phyloP scores from a whole-genome alignment of 2,113 vertebrate genomes.

The Oxyruncus cristatus region DNA sequence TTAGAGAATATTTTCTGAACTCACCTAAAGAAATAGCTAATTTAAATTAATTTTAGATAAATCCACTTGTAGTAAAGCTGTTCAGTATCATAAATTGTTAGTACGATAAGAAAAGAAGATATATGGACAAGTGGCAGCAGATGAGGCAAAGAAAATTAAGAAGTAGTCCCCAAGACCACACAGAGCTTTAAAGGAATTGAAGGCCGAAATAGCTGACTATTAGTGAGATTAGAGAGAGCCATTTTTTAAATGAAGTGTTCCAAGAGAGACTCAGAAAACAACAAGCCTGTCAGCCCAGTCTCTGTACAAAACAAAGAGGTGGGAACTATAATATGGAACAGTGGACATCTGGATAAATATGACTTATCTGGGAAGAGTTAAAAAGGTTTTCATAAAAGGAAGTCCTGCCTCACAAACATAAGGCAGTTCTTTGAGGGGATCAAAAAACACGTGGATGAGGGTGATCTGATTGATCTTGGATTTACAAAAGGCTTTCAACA shows the following conservation, averaged over 20 bases:
- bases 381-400: conserved; percentile 28
- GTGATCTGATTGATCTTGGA: conserved; percentile 40
- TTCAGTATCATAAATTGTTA: not conserved
- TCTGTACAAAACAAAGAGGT: not conserved
- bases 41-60: not conserved
- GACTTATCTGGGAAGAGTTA: conserved; percentile 36
- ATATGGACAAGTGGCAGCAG: not conserved
- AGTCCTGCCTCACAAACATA: conserved; percentile 8
- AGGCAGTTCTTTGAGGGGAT: conserved; percentile 33
- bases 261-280: not conserved
- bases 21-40: not conserved
- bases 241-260: not conserved
- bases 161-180: not conserved
- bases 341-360: conserved; percentile 41
- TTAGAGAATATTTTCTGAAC: not conserved
- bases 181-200: not conserved
- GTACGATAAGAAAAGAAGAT: not conserved
- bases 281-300: not conserved
- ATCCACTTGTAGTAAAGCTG: not conserved
- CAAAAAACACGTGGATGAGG: conserved; percentile 38
- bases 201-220: not conserved
- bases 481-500: conserved; percentile 54
- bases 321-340: not conserved
- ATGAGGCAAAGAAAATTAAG: not conserved
- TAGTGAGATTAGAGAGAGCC: not conserved